Percentiles rank a stretch among this genome's conserved stretches.
phyloP scores from a whole-genome alignment of 2,888 invertebrate species.

The Metallyticus violacea region DNA sequence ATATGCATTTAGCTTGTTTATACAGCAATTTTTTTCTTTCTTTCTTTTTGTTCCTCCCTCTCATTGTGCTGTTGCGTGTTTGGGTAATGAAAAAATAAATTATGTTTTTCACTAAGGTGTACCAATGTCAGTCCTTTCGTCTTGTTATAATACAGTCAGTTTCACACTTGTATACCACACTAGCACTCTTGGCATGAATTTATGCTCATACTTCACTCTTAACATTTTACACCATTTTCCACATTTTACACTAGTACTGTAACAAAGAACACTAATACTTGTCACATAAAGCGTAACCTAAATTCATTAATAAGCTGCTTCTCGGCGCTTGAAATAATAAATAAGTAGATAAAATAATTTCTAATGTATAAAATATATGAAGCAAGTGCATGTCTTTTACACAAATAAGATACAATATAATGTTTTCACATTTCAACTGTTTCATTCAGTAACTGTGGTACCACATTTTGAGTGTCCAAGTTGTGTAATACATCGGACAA shows the following conservation, averaged over 20 bases:
- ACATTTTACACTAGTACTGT: neutral
- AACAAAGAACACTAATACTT: neutral
- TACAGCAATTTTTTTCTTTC: neutral
- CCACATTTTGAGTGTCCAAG: neutral
- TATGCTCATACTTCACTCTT: neutral
- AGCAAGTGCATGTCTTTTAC: neutral
- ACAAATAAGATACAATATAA: neutral
- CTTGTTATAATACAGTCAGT: neutral
- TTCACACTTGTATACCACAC: neutral
- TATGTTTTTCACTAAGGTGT: neutral
- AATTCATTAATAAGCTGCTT: neutral
- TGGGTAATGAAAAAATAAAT: neutral
- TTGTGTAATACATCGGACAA: neutral
- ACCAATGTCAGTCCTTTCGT: neutral
- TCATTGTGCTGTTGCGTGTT: neutral
- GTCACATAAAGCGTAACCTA: neutral
- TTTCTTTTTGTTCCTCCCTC: neutral
- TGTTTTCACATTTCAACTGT: neutral
- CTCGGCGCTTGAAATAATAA: neutral
- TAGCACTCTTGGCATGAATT: slow-evolving; percentile 6
- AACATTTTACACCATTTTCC: neutral
- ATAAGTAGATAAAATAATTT: neutral
- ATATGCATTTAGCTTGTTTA: neutral
- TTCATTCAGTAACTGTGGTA: neutral
- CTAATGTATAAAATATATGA: neutral